phyloP scores from a whole-genome alignment of 2,888 invertebrate species.

The Drosophila tanythrix region DNA sequence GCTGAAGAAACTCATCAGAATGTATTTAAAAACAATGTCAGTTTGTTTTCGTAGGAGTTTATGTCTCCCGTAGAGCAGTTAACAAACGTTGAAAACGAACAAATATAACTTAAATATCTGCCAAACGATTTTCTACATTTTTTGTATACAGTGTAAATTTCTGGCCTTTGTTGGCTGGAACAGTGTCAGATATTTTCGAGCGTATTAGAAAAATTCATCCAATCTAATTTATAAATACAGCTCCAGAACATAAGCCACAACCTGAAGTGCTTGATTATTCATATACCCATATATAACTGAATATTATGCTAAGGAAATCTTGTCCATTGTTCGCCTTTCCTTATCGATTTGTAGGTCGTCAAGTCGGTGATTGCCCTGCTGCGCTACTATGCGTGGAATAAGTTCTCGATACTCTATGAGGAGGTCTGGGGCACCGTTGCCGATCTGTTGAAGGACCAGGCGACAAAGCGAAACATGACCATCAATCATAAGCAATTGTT shows the following conservation, averaged over 20 bases:
- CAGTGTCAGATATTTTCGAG: not conserved
- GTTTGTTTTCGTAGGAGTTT: not conserved
- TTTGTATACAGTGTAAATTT: not conserved
- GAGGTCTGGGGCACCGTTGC: conserved; percentile 93
- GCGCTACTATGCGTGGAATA: conserved; percentile 96
- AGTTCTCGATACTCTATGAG: conserved; percentile 95
- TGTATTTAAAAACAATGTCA: not conserved
- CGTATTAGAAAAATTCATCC: not conserved
- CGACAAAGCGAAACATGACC: conserved; percentile 91
- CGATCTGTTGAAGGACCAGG: conserved; percentile 91
- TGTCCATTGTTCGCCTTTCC: conserved; percentile 8
- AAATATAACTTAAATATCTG: not conserved
- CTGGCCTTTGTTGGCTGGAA: not conserved
- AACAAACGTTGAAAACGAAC: not conserved
- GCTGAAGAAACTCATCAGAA: not conserved
- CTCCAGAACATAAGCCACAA: not conserved
- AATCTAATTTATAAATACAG: not conserved
- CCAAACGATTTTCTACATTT: not conserved
- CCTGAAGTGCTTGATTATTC: not conserved
- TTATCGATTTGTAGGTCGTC: conserved; percentile 88
- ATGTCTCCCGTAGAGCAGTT: no score
- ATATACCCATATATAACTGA: not conserved
- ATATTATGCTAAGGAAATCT: conserved; percentile 3
- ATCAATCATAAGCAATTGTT: conserved; percentile 91
- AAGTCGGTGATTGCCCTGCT: conserved; percentile 97